Evolutionary conservation across 2,113 vertebrate genomes (phyloP), one percentile per base, ranked within the genome.

Genomic region (Oxyura jamaicensis): DNA sequence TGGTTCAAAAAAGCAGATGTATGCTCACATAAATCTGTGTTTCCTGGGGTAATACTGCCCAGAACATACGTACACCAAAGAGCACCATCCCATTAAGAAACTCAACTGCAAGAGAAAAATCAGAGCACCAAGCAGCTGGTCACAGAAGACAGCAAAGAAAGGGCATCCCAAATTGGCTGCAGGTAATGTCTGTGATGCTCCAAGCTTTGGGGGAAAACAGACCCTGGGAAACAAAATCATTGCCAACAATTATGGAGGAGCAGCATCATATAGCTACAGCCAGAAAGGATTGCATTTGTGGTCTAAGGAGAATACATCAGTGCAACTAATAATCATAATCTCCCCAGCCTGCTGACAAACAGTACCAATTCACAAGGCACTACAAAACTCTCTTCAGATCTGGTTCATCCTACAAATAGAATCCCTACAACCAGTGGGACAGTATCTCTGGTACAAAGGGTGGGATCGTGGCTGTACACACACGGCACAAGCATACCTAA

Each of bases 351-450:
- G 7, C 18, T 25, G 65, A 60, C 21, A 53, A 86, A 48, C 14
- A 36, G 22, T 21, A 60, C 39, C 46, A 60, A 44, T 18, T 93
- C 77, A 77, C 65, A 72, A 55, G 59, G 42, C 3, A 2, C 10
- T n/a, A 55, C 22, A 50, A 68, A 72, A 74, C 0, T 22, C 8
- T 55, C 53, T 90, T 59, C 18, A 66, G 58, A 81, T 55, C 55
- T 60, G 76, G n/a, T 46, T 86, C 58, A 77, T 21, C 44, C 39
- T 60, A 22, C 44, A 82, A 66, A 55, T 33, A 48, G 44, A 53
- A 41, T n/a, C 36, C 26, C 25, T 36, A 1, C 8, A 42, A n/a
- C 8, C 19, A 58, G 46, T 0, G 0, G 2, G 28, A 67, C 0
- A 56, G 15, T 23, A 26, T 10, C 13, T n/a, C 59, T 33, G 33